These are phyloP conservation scores for Galemys pyrenaicus DNA, from an alignment of 2,113 vertebrate genomes.

Conservation along the genomic window DNA sequence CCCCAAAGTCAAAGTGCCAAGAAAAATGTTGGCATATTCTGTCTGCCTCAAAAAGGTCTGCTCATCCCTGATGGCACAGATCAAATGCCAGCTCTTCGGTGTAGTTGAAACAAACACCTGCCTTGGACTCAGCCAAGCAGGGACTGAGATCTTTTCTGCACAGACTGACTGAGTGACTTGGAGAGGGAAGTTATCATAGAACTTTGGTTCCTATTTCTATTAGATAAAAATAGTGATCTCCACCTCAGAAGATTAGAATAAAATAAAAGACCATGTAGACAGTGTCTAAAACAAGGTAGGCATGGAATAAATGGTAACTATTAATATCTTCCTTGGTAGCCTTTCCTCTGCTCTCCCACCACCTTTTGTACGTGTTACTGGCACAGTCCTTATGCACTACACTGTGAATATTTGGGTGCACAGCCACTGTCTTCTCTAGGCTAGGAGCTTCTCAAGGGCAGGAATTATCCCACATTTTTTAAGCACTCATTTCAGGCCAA, in stretches of 20 bases:
- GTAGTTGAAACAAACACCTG: not conserved
- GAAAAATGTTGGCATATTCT: not conserved
- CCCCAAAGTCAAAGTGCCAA: conserved; percentile 6
- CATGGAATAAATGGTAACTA: not conserved
- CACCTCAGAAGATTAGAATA: not conserved
- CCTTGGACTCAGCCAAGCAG: not conserved
- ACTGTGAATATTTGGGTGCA: not conserved
- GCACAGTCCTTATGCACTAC: not conserved
- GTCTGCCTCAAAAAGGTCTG: not conserved
- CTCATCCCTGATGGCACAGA: not conserved
- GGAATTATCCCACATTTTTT: not conserved
- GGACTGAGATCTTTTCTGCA: not conserved
- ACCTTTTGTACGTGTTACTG: no score
- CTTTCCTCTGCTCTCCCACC: not conserved
- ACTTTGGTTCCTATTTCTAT: conserved; percentile 24
- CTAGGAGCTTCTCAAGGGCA: not conserved
- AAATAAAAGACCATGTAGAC: not conserved
- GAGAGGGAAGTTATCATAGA: not conserved
- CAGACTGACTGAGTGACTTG: not conserved
- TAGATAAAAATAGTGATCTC: not conserved
- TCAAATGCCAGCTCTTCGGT: not conserved
- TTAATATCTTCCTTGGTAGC: not conserved
- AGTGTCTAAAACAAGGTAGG: not conserved
- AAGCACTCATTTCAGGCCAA: not conserved
- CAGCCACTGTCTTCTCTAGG: not conserved